Conservation (phyloP, 2,888 invertebrate species). For the Mythimna vitellina region DNA sequence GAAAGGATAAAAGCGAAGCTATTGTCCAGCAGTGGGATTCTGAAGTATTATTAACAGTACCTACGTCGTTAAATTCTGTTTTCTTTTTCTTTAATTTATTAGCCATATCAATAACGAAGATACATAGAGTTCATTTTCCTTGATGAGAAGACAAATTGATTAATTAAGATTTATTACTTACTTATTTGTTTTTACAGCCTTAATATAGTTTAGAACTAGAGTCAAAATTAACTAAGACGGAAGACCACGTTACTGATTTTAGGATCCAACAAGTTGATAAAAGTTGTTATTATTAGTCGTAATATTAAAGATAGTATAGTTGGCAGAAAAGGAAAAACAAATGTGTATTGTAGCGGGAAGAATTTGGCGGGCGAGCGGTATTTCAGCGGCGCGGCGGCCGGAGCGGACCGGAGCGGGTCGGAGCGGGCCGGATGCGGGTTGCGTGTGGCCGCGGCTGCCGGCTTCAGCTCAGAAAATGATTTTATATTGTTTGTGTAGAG, state of each 20-base stretch:
- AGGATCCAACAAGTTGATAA: slow-evolving; percentile 5
- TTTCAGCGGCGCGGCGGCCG: slow-evolving; percentile 39
- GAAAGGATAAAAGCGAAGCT: background rate
- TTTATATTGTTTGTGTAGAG: slow-evolving; percentile 89
- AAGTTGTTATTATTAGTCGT: background rate
- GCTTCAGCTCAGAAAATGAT: slow-evolving; percentile 87
- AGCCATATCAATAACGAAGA: background rate
- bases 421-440: slow-evolving; percentile 69
- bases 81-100: background rate
- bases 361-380: slow-evolving; percentile 40
- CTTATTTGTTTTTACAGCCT: slow-evolving; percentile 19
- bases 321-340: slow-evolving; percentile 42
- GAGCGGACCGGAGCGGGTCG: slow-evolving; percentile 50
- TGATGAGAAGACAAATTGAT: slow-evolving; percentile 17
- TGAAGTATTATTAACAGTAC: background rate
- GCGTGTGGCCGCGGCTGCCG: slow-evolving; percentile 76
- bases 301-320: slow-evolving; percentile 9
- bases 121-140: slow-evolving; percentile 7
- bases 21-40: background rate
- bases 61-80: background rate
- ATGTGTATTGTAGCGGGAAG: slow-evolving; percentile 42
- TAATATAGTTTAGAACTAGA: background rate
- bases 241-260: slow-evolving; percentile 6
- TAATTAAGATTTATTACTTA: slow-evolving; percentile 40
- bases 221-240: background rate